Base-by-base conservation (phyloP, 2,113 vertebrate species). In the Ascaphus truei region DNA sequence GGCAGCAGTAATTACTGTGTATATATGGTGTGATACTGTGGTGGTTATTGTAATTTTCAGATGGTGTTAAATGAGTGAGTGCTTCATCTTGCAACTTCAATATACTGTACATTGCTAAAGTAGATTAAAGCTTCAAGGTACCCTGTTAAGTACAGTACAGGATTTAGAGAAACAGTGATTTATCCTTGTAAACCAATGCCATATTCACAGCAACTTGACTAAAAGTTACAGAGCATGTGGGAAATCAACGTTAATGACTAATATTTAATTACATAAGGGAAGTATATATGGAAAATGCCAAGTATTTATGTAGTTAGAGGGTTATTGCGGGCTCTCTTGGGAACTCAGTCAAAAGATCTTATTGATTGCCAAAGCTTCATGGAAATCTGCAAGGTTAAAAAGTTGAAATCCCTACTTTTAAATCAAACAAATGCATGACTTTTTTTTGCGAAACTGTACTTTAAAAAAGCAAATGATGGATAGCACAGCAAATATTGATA, bases 201-300 rank as follows among this genome's bases (percentile, higher is more conserved):
- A 37, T 64, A 27, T 52, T 51, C 61, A 36, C n/a, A n/a, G n/a
- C n/a, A n/a, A n/a, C 22, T 50, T 62, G 31, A 26, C 45, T 22
- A 52, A 23, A 63, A 20, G 30, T 64, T 64, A 52, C 31, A 18
- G 47, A 64, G 20, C 60, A 23, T 36, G 30, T 51, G 62, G 47
- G 62, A 64, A 64, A 62, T 62, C 30, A 27, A 20, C 18, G 62
- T 16, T 51, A 63, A 25, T 34, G 22, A 10, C 29, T 64, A 47
- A 52, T 33, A 52, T 20, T 52, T 25, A 26, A 11, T 20, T 52
- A 34, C 47, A 20, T 37, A 64, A 18, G 22, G 45, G 30, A 52
- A 37, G 22, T 52, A 64, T 16, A 26, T 52, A 39, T 26, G 34
- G 23, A 37, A 37, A 37, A 37, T 37, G 16, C 22, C 8, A 30